Evolutionary conservation across 2,888 invertebrate species (phyloP).

Genomic region (Ceramica pisi): DNA sequence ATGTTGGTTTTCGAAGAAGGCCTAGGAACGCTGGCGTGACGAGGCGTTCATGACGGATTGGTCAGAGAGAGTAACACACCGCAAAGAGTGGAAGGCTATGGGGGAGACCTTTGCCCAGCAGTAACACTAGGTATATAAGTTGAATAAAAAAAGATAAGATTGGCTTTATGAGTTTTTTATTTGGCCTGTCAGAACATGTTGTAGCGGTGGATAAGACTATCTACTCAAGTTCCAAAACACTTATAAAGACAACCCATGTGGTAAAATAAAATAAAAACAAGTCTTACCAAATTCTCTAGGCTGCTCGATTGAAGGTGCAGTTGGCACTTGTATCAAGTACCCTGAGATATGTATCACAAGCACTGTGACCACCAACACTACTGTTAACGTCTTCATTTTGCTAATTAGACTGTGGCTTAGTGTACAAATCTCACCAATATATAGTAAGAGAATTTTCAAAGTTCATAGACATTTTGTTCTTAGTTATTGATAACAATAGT

Average conservation of each 20-base stretch:
- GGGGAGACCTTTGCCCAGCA: too few relatives aligned
- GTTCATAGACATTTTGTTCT: slow-evolving; percentile 74
- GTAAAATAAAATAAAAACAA: neutral
- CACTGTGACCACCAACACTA: slow-evolving; percentile 65
- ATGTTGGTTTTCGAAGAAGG: too few relatives aligned
- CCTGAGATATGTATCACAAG: slow-evolving; percentile 70
- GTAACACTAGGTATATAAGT: too few relatives aligned
- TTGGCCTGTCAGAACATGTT: too few relatives aligned
- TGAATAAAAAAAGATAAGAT: too few relatives aligned
- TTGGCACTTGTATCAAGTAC: slow-evolving; percentile 83
- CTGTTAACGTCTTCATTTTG: slow-evolving; percentile 81
- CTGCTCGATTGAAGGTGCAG: slow-evolving; percentile 57
- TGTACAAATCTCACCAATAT: slow-evolving; percentile 64
- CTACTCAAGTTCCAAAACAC: neutral
- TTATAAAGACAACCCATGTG: neutral
- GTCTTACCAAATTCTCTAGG: slow-evolving; percentile 58
- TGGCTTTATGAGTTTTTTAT: too few relatives aligned
- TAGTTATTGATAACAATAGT: slow-evolving; percentile 75
- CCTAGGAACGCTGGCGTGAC: too few relatives aligned
- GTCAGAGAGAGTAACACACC: too few relatives aligned
- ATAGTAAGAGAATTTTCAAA: slow-evolving; percentile 68
- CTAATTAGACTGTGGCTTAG: slow-evolving; percentile 64
- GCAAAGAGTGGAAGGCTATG: too few relatives aligned
- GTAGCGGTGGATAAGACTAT: too few relatives aligned
- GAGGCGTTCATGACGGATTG: too few relatives aligned